Evolutionary conservation across 2,797 vertebrate genomes (phyloP).

Genomic region (Pempheris klunzingeri): DNA sequence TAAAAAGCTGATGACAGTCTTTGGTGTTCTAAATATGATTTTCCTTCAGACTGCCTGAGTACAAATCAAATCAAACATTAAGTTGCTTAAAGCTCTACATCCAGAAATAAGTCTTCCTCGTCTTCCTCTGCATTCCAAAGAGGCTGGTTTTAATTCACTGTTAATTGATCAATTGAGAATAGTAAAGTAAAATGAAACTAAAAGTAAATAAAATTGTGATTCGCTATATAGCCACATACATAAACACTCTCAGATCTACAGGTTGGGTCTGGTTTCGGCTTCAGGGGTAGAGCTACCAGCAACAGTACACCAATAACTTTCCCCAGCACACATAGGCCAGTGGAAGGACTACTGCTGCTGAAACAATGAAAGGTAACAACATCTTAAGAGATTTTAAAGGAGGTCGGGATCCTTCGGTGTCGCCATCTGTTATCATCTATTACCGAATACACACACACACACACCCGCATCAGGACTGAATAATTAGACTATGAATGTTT

Average conservation of each 20-base stretch:
- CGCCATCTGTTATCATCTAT: background rate
- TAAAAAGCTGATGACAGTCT: too few species aligned
- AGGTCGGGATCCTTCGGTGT: background rate
- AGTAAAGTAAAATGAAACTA: background rate
- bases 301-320: slow-evolving; percentile 86
- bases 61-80: too few species aligned
- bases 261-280: slow-evolving; percentile 56
- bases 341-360: slow-evolving; percentile 41
- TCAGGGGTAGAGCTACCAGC: slow-evolving; percentile 71
- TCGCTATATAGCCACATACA: background rate
- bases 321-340: slow-evolving; percentile 80
- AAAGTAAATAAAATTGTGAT: background rate
- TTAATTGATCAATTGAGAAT: background rate
- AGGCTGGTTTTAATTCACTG: background rate
- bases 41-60: background rate
- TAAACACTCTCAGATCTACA: slow-evolving; percentile 44
- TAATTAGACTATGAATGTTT: background rate
- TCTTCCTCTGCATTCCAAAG: background rate
- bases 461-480: background rate
- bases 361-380: slow-evolving; percentile 32
- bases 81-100: background rate
- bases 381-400: slow-evolving; percentile 18
- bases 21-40: background rate
- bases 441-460: background rate
- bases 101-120: background rate